Evolutionary conservation across 2,797 vertebrate genomes (phyloP).

Genomic region (Muscicapa striata): DNA sequence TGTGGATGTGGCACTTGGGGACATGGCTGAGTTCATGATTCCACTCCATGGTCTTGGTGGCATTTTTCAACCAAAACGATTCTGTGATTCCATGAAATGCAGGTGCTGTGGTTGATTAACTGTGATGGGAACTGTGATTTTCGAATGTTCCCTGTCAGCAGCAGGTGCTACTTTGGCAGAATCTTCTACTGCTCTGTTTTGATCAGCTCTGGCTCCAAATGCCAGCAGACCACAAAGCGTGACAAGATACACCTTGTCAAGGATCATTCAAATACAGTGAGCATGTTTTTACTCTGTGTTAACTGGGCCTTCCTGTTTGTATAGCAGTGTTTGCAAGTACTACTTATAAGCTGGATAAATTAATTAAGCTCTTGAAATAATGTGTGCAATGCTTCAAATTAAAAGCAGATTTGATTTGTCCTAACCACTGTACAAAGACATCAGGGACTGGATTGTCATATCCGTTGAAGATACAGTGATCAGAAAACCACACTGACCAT

Average conservation of each 20-base stretch:
- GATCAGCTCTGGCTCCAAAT: background rate
- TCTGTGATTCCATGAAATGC: background rate
- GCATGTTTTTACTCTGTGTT: background rate
- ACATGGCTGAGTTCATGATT: background rate
- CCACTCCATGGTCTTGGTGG: too few relatives aligned
- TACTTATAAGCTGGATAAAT: background rate
- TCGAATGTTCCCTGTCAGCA: background rate
- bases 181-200: background rate
- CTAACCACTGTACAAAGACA: background rate
- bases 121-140: background rate
- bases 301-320: background rate
- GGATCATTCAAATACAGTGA: background rate
- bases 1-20: background rate
- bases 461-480: background rate
- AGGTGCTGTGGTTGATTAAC: background rate
- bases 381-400: constrained; percentile 5
- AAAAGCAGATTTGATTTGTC: constrained; percentile 24
- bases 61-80: rapidly evolving
- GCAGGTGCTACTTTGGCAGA: background rate
- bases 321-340: background rate
- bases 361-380: constrained; percentile 35
- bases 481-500: background rate
- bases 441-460: background rate
- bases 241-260: background rate
- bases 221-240: background rate